phyloP scores from a whole-genome alignment of 1,140 invertebrate species.

The Drosophila leontia region DNA sequence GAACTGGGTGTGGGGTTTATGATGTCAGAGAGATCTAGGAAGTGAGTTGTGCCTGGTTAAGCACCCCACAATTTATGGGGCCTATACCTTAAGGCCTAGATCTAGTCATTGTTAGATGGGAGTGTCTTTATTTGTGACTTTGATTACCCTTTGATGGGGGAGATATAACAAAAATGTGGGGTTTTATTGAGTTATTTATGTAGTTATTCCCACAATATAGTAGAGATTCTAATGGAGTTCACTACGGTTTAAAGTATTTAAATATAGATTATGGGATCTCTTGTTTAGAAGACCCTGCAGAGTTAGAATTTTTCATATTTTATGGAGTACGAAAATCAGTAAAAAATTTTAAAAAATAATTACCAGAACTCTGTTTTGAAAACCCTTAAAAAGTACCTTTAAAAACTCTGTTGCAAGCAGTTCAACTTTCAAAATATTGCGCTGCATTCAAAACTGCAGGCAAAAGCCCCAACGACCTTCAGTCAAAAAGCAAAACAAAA shows the following conservation, averaged over 20 bases:
- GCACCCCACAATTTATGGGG: slow-evolving; percentile 34
- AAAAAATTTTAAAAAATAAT: not conserved
- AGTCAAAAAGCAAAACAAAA: slow-evolving; percentile 40
- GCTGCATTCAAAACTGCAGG: slow-evolving; percentile 38
- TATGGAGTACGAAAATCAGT: no score
- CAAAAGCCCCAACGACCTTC: slow-evolving; percentile 57
- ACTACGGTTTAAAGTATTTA: not conserved
- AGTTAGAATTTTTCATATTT: no score
- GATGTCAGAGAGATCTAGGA: slow-evolving; percentile 58
- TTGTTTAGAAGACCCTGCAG: not conserved
- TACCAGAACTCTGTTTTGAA: not conserved
- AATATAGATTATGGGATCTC: not conserved
- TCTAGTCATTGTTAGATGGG: slow-evolving; percentile 20
- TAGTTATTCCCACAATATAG: slow-evolving; percentile 1
- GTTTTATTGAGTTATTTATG: slow-evolving; percentile 22
- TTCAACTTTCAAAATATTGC: slow-evolving; percentile 29
- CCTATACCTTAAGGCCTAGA: slow-evolving; percentile 28
- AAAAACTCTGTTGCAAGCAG: slow-evolving; percentile 20
- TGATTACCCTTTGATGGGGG: slow-evolving; percentile 30
- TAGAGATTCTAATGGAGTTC: not conserved
- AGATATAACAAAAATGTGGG: slow-evolving; percentile 17
- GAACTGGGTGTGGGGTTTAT: slow-evolving; percentile 51
- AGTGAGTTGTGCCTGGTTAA: slow-evolving; percentile 39
- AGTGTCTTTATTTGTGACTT: slow-evolving; percentile 30
- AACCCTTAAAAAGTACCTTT: not conserved